Percentiles rank a stretch among this genome's conserved stretches.
Conservation (phyloP, 2,888 invertebrate genomes). For the Oeneis ivallda region DNA sequence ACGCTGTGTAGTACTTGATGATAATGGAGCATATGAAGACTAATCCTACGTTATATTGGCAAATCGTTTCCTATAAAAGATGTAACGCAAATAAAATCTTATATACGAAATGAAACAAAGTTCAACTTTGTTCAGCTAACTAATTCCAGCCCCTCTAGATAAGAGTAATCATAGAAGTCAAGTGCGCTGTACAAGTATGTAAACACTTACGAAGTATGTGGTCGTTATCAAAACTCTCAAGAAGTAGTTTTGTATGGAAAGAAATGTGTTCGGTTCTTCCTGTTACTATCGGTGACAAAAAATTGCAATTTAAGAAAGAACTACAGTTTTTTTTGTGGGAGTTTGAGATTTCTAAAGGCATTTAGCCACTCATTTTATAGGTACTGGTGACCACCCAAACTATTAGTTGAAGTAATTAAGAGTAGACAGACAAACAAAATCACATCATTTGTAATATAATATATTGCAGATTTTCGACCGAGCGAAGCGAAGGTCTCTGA, state of each 20-base stretch:
- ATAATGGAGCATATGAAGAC: background rate
- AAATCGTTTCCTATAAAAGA: background rate
- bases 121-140: background rate
- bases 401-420: no score
- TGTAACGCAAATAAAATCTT: background rate
- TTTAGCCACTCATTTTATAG: no score
- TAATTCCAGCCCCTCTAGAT: no score
- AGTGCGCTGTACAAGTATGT: background rate
- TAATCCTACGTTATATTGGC: background rate
- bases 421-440: background rate
- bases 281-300: background rate
- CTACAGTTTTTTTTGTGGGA: no score
- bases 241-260: background rate
- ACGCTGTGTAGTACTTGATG: background rate
- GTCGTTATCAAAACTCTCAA: background rate
- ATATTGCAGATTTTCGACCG: no score
- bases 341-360: no score
- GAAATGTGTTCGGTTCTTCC: background rate
- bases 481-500: no score
- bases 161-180: slow-evolving; percentile 2
- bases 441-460: no score
- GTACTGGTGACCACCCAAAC: no score
- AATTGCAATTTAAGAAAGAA: no score
- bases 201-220: background rate
- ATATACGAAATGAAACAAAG: background rate